Evolutionary conservation across 2,797 vertebrate species (phyloP), one percentile per base, ranked within the genome.

Genomic region (Chloroceryle inda): DNA sequence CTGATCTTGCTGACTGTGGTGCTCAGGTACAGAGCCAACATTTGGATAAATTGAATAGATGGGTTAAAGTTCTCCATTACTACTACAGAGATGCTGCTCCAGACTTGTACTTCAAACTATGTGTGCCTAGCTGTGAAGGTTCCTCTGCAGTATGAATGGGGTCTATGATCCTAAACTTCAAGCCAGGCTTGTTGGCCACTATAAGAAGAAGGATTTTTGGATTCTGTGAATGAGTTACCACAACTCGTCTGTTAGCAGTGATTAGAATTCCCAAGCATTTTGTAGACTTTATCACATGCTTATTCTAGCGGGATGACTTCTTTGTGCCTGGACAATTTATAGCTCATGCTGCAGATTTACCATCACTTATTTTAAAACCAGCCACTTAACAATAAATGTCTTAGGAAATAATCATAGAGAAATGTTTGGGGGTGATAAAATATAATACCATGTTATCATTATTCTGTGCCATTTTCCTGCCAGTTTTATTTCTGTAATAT

Each of bases 111-210:
- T 66, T 37, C 22, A 23, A 47, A 9, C 33, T 17, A 24, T 4
- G 1, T 8, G 31, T 27, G 16, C 13, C 10, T 73, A 38, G 24
- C 24, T 74, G 47, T 49, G 42, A 20, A 52, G 15, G 17, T 49
- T 88, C 38, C 59, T 71, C 26, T 11, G 6, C 17, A 40, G 9
- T 38, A 31, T 42, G 14, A 49, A 69, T 72, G 53, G 7, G 37
- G 13, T 31, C 35, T 38, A 4, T 9, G 31, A 58, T 22, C 27
- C 23, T 38, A 62, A 77, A 9, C 33, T 33, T 89, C 27, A 47
- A 45, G 50, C 23, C 31, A 58, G 13, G 10, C 21, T 29, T 1
- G 0, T 50, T 63, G 55, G 45, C 6, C 4, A 0, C 38, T 24
- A 4, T 10, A 31, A 24, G 24, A 52, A 74, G 22, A 64, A 19